Percentiles rank a stretch among this genome's conserved stretches.
phyloP scores from a whole-genome alignment of 2,797 vertebrate species.

The Acrocephalus scirpaceus region DNA sequence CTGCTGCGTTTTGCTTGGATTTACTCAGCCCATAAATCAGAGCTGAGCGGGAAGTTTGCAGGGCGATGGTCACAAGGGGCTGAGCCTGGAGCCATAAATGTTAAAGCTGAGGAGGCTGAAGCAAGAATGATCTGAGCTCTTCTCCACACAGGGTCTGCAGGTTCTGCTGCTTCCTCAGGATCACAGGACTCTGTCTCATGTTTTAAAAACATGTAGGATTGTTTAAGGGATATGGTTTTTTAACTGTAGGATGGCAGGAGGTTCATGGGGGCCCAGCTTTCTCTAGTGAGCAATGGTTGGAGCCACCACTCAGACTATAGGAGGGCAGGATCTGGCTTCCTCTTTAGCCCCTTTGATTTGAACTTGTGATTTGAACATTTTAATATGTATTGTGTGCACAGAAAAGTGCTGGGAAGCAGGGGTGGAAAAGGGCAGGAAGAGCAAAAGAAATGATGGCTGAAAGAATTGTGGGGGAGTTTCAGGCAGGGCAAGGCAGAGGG shows the following conservation, averaged over 20 bases:
- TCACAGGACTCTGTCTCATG: not conserved
- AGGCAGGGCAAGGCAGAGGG: not conserved
- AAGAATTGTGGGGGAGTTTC: not conserved
- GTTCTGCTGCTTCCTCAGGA: not conserved
- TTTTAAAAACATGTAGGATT: not conserved
- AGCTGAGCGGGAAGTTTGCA: not conserved
- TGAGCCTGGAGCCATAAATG: not conserved
- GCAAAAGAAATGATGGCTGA: not conserved
- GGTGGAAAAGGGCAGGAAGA: not conserved
- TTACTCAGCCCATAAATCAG: slow-evolving; percentile 54
- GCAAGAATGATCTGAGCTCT: not conserved
- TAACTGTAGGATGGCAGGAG: not conserved
- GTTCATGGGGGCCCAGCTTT: not conserved
- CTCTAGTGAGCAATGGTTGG: not conserved
- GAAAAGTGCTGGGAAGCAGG: not conserved
- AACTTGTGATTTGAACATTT: no score
- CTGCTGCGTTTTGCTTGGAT: slow-evolving; percentile 23
- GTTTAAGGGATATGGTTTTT: not conserved
- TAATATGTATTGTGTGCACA: no score
- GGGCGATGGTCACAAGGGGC: not conserved
- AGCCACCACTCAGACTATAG: not conserved
- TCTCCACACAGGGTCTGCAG: not conserved
- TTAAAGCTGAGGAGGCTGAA: not conserved
- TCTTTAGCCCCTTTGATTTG: not conserved
- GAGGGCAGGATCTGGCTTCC: not conserved